Evolutionary conservation across 2,888 invertebrate species (phyloP).

Genomic region (Lamellibrachia columna): DNA sequence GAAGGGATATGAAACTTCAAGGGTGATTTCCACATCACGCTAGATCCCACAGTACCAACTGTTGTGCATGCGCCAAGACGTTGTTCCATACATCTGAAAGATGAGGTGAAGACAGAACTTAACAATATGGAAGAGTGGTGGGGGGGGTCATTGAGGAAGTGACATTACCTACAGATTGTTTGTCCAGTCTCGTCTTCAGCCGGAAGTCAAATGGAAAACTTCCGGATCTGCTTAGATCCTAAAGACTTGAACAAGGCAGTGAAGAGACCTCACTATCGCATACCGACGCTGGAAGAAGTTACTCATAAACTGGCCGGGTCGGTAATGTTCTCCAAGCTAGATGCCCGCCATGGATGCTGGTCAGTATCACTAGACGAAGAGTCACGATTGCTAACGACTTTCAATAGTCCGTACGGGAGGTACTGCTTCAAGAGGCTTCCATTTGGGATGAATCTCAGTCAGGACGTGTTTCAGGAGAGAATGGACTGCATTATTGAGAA

Average conservation of each 20-base stretch:
- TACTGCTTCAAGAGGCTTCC: not conserved
- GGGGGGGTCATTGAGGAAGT: constrained; percentile 25
- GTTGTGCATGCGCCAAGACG: too few species aligned
- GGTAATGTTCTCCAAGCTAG: too few species aligned
- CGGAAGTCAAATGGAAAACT: not conserved
- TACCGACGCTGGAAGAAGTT: too few species aligned
- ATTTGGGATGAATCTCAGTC: constrained; percentile 13
- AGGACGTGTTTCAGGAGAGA: too few species aligned
- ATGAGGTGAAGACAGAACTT: too few species aligned
- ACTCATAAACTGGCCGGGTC: too few species aligned
- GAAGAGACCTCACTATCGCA: too few species aligned
- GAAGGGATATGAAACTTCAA: not conserved
- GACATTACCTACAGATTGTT: constrained; percentile 27
- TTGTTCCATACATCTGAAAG: too few species aligned
- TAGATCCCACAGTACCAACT: too few species aligned
- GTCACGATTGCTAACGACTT: not conserved
- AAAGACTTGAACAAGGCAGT: too few species aligned
- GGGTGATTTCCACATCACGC: too few species aligned
- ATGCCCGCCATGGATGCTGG: not conserved
- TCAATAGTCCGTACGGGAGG: not conserved
- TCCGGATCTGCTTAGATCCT: constrained; percentile 33
- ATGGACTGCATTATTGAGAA: not conserved
- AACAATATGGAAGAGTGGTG: constrained; percentile 13
- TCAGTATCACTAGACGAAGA: constrained; percentile 4
- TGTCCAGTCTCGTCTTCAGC: not conserved